Conservation (phyloP, 2,888 invertebrate genomes). For the Orchesella flavescens region DNA sequence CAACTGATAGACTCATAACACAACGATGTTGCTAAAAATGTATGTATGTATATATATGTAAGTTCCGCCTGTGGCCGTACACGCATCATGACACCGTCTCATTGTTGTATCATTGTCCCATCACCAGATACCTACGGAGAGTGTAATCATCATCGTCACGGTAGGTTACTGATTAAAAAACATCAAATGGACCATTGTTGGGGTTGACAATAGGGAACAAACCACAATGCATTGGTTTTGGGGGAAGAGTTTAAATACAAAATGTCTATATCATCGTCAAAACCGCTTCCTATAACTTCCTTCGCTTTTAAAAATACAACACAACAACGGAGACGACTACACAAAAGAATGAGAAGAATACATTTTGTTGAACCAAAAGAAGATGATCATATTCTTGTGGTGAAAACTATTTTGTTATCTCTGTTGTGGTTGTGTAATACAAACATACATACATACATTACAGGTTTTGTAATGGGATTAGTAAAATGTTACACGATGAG, state of each 20-base stretch:
- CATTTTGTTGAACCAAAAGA: neutral
- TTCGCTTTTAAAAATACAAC: neutral
- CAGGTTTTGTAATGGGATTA: too few relatives aligned
- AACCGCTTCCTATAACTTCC: neutral
- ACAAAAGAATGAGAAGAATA: neutral
- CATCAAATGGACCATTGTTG: constrained; percentile 31
- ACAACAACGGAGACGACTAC: neutral
- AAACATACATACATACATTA: too few relatives aligned
- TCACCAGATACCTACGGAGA: constrained; percentile 4
- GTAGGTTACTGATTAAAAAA: constrained; percentile 40
- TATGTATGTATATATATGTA: neutral
- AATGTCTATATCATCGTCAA: constrained; percentile 13
- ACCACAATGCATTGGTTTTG: neutral
- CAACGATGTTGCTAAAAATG: too few relatives aligned
- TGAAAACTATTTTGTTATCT: neutral
- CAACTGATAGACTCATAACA: too few relatives aligned
- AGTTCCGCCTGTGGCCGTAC: constrained; percentile 5
- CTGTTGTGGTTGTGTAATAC: too few relatives aligned
- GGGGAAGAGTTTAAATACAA: neutral
- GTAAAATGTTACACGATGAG: too few relatives aligned
- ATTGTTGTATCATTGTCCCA: constrained; percentile 35
- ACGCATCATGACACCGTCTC: constrained; percentile 1
- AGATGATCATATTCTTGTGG: neutral
- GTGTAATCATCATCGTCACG: constrained; percentile 46
- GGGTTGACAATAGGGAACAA: constrained; percentile 15